Percentiles rank a stretch among this genome's conserved stretches.
Evolutionary conservation across 2,888 invertebrate genomes (phyloP).

Genomic region (Shargacucullia verbasci): DNA sequence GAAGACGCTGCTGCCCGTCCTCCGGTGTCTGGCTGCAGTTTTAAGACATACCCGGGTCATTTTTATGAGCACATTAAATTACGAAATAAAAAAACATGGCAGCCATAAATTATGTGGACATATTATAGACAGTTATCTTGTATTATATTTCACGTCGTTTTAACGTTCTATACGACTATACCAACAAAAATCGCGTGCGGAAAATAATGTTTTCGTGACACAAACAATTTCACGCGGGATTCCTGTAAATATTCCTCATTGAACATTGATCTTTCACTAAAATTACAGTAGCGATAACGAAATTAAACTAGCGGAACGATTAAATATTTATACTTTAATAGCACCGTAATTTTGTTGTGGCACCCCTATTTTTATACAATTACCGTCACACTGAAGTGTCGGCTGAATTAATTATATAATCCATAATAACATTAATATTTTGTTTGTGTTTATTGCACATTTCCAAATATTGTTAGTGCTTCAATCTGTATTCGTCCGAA

Average conservation of each 20-base stretch:
- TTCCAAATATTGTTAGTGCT: background rate
- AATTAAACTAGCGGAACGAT: slow-evolving; percentile 39
- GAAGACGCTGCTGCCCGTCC: no score
- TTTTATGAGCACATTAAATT: no score
- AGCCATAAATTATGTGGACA: slow-evolving; percentile 8
- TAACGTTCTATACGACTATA: slow-evolving; percentile 20
- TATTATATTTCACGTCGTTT: slow-evolving; percentile 34
- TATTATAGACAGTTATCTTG: slow-evolving; percentile 13
- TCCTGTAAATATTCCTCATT: slow-evolving; percentile 65
- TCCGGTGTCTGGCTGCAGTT: no score
- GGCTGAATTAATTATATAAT: slow-evolving; percentile 3
- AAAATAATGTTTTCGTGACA: slow-evolving; percentile 62
- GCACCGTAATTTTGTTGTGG: slow-evolving; percentile 18
- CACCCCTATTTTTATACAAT: slow-evolving; percentile 16
- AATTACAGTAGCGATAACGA: slow-evolving; percentile 54
- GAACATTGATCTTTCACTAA: slow-evolving; percentile 61
- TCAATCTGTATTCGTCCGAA: background rate
- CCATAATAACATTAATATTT: slow-evolving; percentile 8
- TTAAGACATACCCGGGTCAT: no score
- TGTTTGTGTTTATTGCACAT: background rate
- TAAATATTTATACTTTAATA: slow-evolving; percentile 48
- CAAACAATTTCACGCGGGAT: slow-evolving; percentile 62
- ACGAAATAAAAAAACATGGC: no score
- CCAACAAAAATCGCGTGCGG: slow-evolving; percentile 62
- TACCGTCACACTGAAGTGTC: background rate